These are phyloP conservation scores for Euschistus heros DNA, from an alignment of 1,140 invertebrate species.

Conservation along the genomic window DNA sequence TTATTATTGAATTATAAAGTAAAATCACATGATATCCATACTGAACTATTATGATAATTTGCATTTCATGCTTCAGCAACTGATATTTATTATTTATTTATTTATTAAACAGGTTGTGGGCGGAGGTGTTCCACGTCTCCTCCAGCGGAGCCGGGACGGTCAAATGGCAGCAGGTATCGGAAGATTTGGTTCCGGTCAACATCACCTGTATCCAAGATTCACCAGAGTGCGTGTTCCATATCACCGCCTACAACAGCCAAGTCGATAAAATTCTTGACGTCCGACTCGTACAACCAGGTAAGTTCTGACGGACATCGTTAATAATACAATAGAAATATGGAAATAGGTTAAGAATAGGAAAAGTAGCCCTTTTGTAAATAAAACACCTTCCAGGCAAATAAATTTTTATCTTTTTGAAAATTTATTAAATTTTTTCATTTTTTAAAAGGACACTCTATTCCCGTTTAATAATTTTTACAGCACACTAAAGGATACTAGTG, in stretches of 20 bases:
- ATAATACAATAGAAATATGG: too few relatives aligned
- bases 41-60: not conserved
- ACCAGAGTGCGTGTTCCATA: conserved; percentile 92
- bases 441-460: too few relatives aligned
- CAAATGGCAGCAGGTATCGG: conserved; percentile 94
- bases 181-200: conserved; percentile 94
- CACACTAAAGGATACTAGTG: too few relatives aligned
- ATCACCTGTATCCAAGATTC: conserved; percentile 94
- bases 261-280: conserved; percentile 97
- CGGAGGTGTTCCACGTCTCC: conserved; percentile 93
- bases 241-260: conserved; percentile 96
- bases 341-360: too few relatives aligned
- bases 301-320: too few relatives aligned
- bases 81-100: conserved; percentile 31
- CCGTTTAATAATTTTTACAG: too few relatives aligned
- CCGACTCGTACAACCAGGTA: conserved; percentile 90
- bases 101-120: conserved; percentile 75
- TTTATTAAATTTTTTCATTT: too few relatives aligned
- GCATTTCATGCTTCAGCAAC: not conserved
- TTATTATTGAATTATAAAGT: not conserved
- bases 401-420: too few relatives aligned
- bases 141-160: conserved; percentile 77
- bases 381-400: too few relatives aligned
- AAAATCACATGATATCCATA: not conserved
- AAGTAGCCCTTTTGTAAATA: too few relatives aligned